Evolutionary conservation across 2,888 invertebrate species (phyloP), one percentile per base, ranked within the genome.

Genomic region (Patella depressa): DNA sequence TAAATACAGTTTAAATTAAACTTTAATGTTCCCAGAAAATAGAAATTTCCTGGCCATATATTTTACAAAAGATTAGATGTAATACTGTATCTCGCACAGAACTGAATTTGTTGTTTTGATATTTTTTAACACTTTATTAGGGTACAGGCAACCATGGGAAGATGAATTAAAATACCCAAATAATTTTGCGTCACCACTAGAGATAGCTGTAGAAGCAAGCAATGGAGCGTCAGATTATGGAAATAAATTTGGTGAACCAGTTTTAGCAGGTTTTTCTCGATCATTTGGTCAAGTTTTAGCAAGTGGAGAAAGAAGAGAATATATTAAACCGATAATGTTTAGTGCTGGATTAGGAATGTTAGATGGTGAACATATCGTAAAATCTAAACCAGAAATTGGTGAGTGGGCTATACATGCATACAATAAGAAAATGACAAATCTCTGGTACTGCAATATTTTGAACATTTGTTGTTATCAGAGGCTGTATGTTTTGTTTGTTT

Each of bases 221-320:
- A 97, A 99, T 91, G 99, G 99, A 2, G 99, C 98, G 3, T 98
- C 98, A 0, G 99, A 99, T 91, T 99, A 99, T 91, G 99, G 99
- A 11, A 99, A 99, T 92, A 99, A 99, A 93, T 99, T 99, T 92
- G 99, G 98, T 0, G 99, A 99, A 91, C 99, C 99, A 0, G 94
- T 99, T 0, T 94, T 99, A 82, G 92, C 94, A 88, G 99, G 99
- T 9, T 99, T 98, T 91, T 95, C 96, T 0, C 94, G 98, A 76
- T 96, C 98, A 0, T 99, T 96, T 90, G 98, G 98, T 1, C 92
- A 96, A 89, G 93, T 93, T 34, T 94, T 95, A 59, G 79, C 93
- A 0, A 82, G 82, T 70, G 94, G 94, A 19, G 93, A 94, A 82
- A 93, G 98, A 78, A 94, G 96, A 77, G 99, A 99, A 91, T 99